Percentiles rank a stretch among this genome's conserved stretches.
Evolutionary conservation across 2,888 invertebrate species (phyloP).

Genomic region (Spodoptera picta): DNA sequence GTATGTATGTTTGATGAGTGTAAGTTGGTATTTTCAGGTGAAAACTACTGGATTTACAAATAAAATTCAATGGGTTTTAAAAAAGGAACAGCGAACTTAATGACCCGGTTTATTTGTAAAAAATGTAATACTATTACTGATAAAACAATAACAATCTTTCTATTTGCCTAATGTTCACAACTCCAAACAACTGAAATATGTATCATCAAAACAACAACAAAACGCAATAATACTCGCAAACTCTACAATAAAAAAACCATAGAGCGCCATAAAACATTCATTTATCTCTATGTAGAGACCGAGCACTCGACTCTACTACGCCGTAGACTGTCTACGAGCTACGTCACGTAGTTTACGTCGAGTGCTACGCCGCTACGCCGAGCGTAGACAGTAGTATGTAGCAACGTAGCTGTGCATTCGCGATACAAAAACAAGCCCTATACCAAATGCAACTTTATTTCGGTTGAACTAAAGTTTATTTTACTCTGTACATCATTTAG

Average conservation of each 20-base stretch:
- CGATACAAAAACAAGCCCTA: background rate
- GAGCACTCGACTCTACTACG: slow-evolving; percentile 68
- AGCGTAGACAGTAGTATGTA: slow-evolving; percentile 61
- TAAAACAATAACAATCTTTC: background rate
- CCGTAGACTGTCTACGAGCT: slow-evolving; percentile 75
- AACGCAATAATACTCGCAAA: slow-evolving; percentile 30
- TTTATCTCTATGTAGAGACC: slow-evolving; percentile 28
- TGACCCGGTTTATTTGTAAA: no score
- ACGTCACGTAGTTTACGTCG: slow-evolving; percentile 74
- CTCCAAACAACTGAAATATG: no score
- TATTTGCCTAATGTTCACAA: background rate
- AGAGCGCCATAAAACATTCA: slow-evolving; percentile 47
- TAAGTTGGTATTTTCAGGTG: no score
- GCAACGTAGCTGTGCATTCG: slow-evolving; percentile 39
- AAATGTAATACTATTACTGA: no score
- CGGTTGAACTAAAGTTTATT: background rate
- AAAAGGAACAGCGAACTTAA: no score
- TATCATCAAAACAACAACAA: slow-evolving; percentile 22
- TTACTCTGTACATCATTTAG: background rate
- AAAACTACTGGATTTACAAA: no score
- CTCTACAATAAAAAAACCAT: slow-evolving; percentile 17
- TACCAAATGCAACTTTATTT: slow-evolving; percentile 11
- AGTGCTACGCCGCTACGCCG: slow-evolving; percentile 74
- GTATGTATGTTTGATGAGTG: no score
- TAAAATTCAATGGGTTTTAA: no score